Evolutionary conservation across 2,888 invertebrate genomes (phyloP).

Genomic region (Antheraea assamensis): DNA sequence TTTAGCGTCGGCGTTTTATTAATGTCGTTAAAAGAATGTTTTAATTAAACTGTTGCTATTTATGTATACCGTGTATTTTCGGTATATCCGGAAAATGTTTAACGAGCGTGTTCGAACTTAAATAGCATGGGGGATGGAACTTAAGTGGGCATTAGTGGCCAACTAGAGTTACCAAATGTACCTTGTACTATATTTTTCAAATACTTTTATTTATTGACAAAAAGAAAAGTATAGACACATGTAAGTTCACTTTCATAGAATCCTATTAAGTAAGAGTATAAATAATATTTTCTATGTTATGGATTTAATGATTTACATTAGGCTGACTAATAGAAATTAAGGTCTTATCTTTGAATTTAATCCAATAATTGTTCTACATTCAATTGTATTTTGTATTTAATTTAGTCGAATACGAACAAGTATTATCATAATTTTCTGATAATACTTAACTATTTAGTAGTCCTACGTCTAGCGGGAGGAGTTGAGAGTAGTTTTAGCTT

Average conservation of each 20-base stretch:
- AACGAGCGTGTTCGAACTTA: conserved; percentile 44
- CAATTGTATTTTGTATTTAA: neutral
- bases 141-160: conserved; percentile 39
- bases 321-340: neutral
- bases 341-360: neutral
- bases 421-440: neutral
- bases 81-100: conserved; percentile 42
- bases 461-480: neutral
- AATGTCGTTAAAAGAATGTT: neutral
- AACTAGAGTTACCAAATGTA: conserved; percentile 10
- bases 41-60: conserved; percentile 8
- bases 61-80: conserved; percentile 20
- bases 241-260: too few relatives aligned
- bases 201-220: too few relatives aligned
- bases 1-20: conserved; percentile 10
- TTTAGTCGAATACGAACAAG: neutral
- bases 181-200: too few relatives aligned
- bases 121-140: conserved; percentile 31
- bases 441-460: neutral
- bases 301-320: too few relatives aligned
- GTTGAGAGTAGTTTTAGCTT: conserved; percentile 12
- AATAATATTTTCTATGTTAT: too few relatives aligned
- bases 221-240: too few relatives aligned
- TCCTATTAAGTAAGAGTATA: too few relatives aligned
- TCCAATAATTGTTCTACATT: neutral